phyloP scores from a whole-genome alignment of 2,888 invertebrate species.

The Anagyrus pseudococci region DNA sequence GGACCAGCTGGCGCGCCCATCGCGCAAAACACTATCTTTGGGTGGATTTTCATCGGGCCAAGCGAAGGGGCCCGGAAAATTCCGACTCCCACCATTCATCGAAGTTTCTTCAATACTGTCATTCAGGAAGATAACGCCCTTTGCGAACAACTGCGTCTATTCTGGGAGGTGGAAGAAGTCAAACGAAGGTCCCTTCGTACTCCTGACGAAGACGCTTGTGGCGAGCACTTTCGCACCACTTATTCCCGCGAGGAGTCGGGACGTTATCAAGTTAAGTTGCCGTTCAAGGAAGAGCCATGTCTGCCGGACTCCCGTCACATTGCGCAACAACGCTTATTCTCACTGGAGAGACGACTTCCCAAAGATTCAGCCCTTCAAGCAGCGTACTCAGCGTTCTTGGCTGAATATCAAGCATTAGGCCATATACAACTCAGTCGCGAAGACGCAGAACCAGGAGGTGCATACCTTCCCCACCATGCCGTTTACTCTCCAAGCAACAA shows the following conservation, averaged over 20 bases:
- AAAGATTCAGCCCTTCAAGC: background rate
- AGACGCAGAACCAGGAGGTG: background rate
- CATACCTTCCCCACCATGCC: conserved; percentile 6
- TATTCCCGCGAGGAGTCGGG: background rate
- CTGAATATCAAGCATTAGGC: background rate
- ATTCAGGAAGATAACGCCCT: too few species aligned
- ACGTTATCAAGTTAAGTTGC: conserved; percentile 1
- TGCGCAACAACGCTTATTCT: too few species aligned
- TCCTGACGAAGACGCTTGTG: background rate
- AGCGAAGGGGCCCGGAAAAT: background rate
- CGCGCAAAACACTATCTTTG: conserved; percentile 2
- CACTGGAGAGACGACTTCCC: too few species aligned
- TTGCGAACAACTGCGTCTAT: background rate
- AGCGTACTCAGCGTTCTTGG: background rate
- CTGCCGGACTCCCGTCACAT: too few species aligned
- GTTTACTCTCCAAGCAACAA: background rate
- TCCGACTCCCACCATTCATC: background rate
- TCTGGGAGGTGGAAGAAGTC: conserved; percentile 15
- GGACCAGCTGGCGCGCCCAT: background rate
- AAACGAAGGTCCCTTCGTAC: background rate
- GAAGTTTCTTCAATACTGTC: background rate
- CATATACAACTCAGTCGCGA: background rate
- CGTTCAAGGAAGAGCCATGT: background rate
- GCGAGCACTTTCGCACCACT: background rate
- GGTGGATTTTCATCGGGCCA: conserved; percentile 2